Percentiles rank a stretch among this genome's conserved stretches.
Conservation (phyloP, 1,140 invertebrate genomes). For the Araneus ventricosus region DNA sequence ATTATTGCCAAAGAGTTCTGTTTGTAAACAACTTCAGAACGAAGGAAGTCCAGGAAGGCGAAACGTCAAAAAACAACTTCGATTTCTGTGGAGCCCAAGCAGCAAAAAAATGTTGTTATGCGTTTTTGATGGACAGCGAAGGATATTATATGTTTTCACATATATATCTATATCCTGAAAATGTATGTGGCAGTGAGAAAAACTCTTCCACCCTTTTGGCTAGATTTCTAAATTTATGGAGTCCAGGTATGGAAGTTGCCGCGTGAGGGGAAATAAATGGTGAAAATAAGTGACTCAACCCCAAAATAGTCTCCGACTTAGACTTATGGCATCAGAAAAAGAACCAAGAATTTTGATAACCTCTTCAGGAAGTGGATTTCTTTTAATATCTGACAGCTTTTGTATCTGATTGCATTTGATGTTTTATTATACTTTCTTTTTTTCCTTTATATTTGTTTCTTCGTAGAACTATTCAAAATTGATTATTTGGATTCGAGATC, state of each 20-base stretch:
- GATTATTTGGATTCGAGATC: too few relatives aligned
- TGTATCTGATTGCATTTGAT: neutral
- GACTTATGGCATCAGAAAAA: neutral
- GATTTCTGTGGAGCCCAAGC: neutral
- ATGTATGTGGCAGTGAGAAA: neutral
- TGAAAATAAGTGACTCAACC: neutral
- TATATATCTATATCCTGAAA: conserved; percentile 26
- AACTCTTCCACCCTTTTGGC: conserved; percentile 16
- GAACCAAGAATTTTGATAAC: neutral
- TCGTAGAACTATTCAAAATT: too few relatives aligned
- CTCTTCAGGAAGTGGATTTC: neutral
- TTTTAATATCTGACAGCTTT: neutral
- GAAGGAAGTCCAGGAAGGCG: neutral
- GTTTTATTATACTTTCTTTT: too few relatives aligned
- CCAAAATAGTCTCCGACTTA: conserved; percentile 13
- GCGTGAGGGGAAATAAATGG: conserved; percentile 34
- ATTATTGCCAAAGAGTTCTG: neutral
- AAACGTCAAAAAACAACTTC: neutral
- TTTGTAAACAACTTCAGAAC: neutral
- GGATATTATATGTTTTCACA: conserved; percentile 34
- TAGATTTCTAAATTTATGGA: conserved; percentile 52
- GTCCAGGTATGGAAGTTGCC: neutral
- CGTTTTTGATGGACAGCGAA: conserved; percentile 45
- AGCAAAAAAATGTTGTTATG: neutral
- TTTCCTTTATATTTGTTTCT: too few relatives aligned